Evolutionary conservation across 2,888 invertebrate species (phyloP), one percentile per base, ranked within the genome.

Genomic region (Lepidochrysops patricia): DNA sequence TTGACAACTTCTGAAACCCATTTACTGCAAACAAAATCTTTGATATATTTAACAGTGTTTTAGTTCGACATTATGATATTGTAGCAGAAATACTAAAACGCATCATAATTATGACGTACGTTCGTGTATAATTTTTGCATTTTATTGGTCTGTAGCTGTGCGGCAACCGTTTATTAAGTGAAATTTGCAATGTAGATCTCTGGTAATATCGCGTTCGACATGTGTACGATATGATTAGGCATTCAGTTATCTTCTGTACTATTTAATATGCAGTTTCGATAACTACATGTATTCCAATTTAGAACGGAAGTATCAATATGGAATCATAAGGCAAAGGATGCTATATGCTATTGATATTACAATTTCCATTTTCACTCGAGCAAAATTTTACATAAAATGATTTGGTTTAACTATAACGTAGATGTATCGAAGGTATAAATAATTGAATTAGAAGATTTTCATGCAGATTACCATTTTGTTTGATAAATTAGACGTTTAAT

Each of bases 401-500:
- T n/a, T n/a, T n/a, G n/a, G n/a, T n/a, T n/a, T n/a, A n/a, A n/a
- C 7, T 7, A 9, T 43, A 6, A 43, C 7, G 9, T 4, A 4
- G 9, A 13, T 43, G 9, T 43, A 43, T 43, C 12, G 19, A 4
- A 43, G 9, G 23, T 7, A 27, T 27, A 15, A 52, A 2, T 32
- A 32, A 54, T 29, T 29, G 54, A 54, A 54, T 54, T 54, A 12
- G 9, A 54, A 26, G 32, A 54, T 32, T 54, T 54, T 54, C 19
- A 9, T 29, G 32, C 5, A 4, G 19, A 54, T 32, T 29, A 32
- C 32, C 19, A 29, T 29, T 54, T 54, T 29, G 54, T 54, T 54
- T 54, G 32, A 54, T 54, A 29, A 27, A 54, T 54, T 29, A 54
- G 32, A 54, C 32, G 32, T 54, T 54, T 32, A 54, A 54, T 54